Evolutionary conservation across 2,888 invertebrate species (phyloP), one percentile per base, ranked within the genome.

Genomic region (Eurytoma californica): DNA sequence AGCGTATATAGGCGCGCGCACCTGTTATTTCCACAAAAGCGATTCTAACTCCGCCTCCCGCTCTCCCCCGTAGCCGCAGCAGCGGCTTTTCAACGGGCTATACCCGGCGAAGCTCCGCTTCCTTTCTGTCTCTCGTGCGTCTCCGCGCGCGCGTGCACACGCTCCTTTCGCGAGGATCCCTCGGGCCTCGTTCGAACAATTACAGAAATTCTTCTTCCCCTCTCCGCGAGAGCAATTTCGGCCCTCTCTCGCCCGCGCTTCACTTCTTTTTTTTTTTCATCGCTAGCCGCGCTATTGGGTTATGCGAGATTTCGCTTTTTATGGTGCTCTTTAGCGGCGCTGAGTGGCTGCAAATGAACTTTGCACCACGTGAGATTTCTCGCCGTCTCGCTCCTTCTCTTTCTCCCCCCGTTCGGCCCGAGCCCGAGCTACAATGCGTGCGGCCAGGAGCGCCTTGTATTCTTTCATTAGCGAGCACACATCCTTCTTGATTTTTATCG

Each of bases 381-480:
- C 60, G 24, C 24, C 24, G 39, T 16, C 51, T 28, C 18, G 18
- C 20, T 55, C 24, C 18, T 39, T 18, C 53, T 66, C 55, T 3
- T 7, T 77, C 30, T 57, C 5, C 20, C 13, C 55, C 55, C 30
- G 51, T 57, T 58, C 20, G 28, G 47, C 58, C 51, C 30, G 67
- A 7, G n/a, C n/a, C n/a, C n/a, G 30, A 55, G 67, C 7, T 39
- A 9, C 39, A 39, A 39, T 39, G 28, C n/a, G 67, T 18, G 61
- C 30, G 28, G 57, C 55, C 72, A 72, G 51, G 68, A 3, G 30
- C n/a, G 30, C 24, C 67, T 66, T 61, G 69, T 72, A 66, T 82
- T 81, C 77, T 77, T 80, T 80, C 80, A 80, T 81, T 70, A 80
- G 80, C 73, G 63, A 51, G 73, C 73, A 57, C 72, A 73, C 65